Base-by-base conservation (phyloP, 2,797 vertebrate genomes). In the Platyrinchus mystaceus region DNA sequence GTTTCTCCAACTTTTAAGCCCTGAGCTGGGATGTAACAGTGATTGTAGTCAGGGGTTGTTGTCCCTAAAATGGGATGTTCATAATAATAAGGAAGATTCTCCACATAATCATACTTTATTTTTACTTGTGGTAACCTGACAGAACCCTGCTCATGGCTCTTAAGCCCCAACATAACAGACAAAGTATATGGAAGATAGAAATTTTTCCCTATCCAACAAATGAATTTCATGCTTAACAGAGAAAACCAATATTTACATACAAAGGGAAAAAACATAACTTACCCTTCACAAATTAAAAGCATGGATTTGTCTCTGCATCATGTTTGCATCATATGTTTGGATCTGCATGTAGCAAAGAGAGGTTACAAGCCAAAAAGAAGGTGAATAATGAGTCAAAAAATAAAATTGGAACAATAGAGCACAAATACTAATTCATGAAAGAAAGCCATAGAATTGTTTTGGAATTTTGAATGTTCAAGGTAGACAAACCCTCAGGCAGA, bases 391-490 rank as follows among this genome's bases (percentile, higher is more conserved):
- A 71, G 30, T 14, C 2, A 3, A 81, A 68, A 84, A 87, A 24
- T 55, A 75, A 85, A 87, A 55, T 2, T 62, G 44, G 37, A 94
- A 73, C 56, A 75, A 47, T 4, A 62, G 37, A 89, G 19, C 30
- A 85, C 30, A 89, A 71, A 66, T 62, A 41, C 36, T 36, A 39
- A 52, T 43, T 94, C 53, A 81, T 76, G 36, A 92, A 94, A 95
- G 32, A 66, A 95, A 84, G 44, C 39, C 81, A 93, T 81, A 93
- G 76, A 95, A 94, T 56, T 90, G 82, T 87, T 95, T 76, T 86
- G 58, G 82, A 97, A 92, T 93, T 93, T 67, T 79, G 76, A 89
- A 84, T 91, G 84, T 69, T 94, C 53, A 60, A 41, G 84, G 62
- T 19, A 89, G 90, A 89, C 79, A 91, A 89, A 82, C 89, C 93